A percentile compares a stretch with the other conserved stretches of the same genome.
phyloP scores from a whole-genome alignment of 2,797 vertebrate genomes.

The Naso thynnoides region DNA sequence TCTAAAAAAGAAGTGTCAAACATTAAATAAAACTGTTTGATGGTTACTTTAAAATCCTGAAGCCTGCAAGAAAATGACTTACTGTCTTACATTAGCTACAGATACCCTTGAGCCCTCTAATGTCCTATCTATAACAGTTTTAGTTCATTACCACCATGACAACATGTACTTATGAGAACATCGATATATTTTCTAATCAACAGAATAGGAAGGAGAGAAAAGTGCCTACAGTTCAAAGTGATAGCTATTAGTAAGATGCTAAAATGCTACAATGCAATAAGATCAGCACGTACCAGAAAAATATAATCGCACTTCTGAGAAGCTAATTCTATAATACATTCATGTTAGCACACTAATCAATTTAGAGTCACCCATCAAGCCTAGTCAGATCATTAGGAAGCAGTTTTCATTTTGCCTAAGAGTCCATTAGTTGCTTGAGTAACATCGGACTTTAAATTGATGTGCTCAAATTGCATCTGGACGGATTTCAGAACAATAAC shows the following conservation, averaged over 20 bases:
- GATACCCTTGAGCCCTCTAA: slow-evolving; percentile 30
- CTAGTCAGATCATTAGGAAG: slow-evolving; percentile 86
- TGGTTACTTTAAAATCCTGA: slow-evolving; percentile 6
- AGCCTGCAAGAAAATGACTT: neutral
- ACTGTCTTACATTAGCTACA: slow-evolving; percentile 23
- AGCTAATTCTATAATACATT: slow-evolving; percentile 82
- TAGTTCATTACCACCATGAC: slow-evolving; percentile 34
- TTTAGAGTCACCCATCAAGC: slow-evolving; percentile 85
- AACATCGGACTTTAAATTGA: slow-evolving; percentile 82
- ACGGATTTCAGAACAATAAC: slow-evolving; percentile 82
- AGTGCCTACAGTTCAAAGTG: slow-evolving; percentile 43
- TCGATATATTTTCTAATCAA: slow-evolving; percentile 45
- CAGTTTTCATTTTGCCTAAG: slow-evolving; percentile 84
- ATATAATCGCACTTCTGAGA: slow-evolving; percentile 80
- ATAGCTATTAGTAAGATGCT: slow-evolving; percentile 38
- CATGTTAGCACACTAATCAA: slow-evolving; percentile 82
- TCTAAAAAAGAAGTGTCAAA: neutral
- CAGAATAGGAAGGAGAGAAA: slow-evolving; percentile 23
- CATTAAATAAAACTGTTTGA: too few relatives aligned
- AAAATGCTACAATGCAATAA: slow-evolving; percentile 65
- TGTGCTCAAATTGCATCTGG: slow-evolving; percentile 82
- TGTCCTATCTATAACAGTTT: slow-evolving; percentile 22
- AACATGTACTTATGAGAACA: slow-evolving; percentile 33
- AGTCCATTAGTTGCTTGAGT: slow-evolving; percentile 84
- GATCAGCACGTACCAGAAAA: slow-evolving; percentile 68